Conservation (phyloP, 30 jellyfish, hydroid and myxozoan species). For the Morbakka virulenta region DNA sequence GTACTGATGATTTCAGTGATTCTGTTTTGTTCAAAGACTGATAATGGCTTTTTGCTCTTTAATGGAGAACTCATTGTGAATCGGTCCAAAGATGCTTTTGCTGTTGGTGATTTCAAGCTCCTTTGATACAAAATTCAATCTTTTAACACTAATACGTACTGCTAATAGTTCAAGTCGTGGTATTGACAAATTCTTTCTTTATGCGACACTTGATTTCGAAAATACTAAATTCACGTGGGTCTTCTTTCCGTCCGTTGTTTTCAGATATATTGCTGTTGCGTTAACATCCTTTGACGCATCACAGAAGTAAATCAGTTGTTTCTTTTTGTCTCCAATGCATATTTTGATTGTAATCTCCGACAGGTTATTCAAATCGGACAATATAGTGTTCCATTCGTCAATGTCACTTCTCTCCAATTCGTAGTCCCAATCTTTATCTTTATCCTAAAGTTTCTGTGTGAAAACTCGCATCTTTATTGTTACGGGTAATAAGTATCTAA, state of each 20-base stretch:
- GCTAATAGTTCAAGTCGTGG: no score
- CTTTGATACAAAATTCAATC: no score
- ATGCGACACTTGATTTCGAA: conserved; percentile 17
- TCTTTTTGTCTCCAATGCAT: conserved; percentile 21
- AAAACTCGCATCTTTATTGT: background rate
- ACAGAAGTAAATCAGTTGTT: conserved; percentile 3
- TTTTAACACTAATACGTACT: no score
- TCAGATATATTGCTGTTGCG: conserved; percentile 13
- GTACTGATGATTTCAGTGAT: conserved; percentile 3
- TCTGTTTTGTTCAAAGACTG: conserved; percentile 23
- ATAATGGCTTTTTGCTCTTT: conserved; percentile 5
- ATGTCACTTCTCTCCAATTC: no score
- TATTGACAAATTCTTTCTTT: background rate
- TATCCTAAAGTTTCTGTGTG: conserved; percentile 23
- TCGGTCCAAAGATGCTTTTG: conserved; percentile 8
- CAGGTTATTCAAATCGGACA: background rate
- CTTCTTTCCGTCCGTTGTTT: background rate
- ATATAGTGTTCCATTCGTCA: conserved; percentile 6
- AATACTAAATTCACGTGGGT: background rate
- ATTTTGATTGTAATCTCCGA: background rate
- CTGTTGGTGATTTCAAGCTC: no score
- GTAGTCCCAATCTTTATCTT: conserved; percentile 30
- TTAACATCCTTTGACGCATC: conserved; percentile 14
- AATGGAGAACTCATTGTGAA: conserved; percentile 19
- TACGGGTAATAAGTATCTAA: conserved; percentile 11